Evolutionary conservation across 2,113 vertebrate genomes (phyloP).

Genomic region (Scomber scombrus): DNA sequence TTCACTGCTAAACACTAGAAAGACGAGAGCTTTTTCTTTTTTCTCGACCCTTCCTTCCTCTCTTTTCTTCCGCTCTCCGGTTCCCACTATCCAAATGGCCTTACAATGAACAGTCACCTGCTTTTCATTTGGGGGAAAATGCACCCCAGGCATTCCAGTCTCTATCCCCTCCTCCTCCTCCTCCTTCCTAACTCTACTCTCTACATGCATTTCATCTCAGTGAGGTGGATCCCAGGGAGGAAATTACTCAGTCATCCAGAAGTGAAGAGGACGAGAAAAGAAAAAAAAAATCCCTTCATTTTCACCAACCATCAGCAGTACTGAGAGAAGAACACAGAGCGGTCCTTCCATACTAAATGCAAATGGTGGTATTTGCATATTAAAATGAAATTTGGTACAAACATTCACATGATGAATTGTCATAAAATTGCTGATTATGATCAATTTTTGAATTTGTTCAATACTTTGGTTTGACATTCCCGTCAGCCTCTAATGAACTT

Average conservation of each 20-base stretch:
- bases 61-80: slow-evolving; percentile 67
- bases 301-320: slow-evolving; percentile 52
- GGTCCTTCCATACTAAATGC: too few species aligned
- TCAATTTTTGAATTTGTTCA: too few species aligned
- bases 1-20: slow-evolving; percentile 50
- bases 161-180: slow-evolving; percentile 27
- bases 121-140: slow-evolving; percentile 84
- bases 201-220: slow-evolving; percentile 76
- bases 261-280: slow-evolving; percentile 38
- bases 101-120: slow-evolving; percentile 83
- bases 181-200: slow-evolving; percentile 45
- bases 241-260: slow-evolving; percentile 83
- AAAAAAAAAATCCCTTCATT: slow-evolving; percentile 50
- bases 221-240: slow-evolving; percentile 78
- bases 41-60: slow-evolving; percentile 45
- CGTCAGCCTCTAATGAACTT: too few species aligned
- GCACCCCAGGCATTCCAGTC: slow-evolving; percentile 80
- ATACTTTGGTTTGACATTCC: too few species aligned
- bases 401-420: neutral
- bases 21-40: slow-evolving; percentile 34
- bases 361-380: too few species aligned
- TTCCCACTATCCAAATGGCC: slow-evolving; percentile 67
- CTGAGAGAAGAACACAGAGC: slow-evolving; percentile 24
- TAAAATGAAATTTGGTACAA: too few species aligned
- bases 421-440: neutral